Evolutionary conservation across 2,888 invertebrate species (phyloP).

Genomic region (Eupithecia inturbata): DNA sequence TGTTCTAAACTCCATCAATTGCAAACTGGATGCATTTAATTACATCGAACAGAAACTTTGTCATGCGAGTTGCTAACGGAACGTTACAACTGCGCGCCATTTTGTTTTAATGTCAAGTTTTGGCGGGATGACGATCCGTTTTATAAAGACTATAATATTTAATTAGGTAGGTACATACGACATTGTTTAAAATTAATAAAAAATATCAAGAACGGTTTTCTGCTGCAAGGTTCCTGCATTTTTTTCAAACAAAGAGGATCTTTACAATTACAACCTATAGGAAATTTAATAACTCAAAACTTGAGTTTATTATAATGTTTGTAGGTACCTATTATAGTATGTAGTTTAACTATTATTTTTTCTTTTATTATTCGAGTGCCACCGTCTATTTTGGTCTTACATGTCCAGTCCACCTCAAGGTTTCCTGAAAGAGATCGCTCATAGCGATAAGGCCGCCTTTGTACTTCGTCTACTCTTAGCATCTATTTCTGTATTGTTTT

Average conservation of each 20-base stretch:
- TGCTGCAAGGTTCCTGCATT: neutral
- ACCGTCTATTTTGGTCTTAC: too few relatives aligned
- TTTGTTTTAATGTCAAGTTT: constrained; percentile 15
- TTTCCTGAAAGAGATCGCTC: too few relatives aligned
- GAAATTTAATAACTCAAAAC: constrained; percentile 1
- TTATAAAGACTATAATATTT: too few relatives aligned
- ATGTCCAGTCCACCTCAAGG: too few relatives aligned
- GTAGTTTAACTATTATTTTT: too few relatives aligned
- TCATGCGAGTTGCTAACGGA: constrained; percentile 23
- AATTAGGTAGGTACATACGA: neutral
- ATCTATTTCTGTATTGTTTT: too few relatives aligned
- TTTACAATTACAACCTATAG: neutral
- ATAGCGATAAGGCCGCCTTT: too few relatives aligned
- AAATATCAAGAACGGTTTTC: neutral
- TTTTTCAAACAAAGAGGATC: neutral
- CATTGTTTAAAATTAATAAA: neutral
- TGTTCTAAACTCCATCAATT: constrained; percentile 32
- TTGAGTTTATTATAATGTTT: too few relatives aligned
- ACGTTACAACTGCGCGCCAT: constrained; percentile 23
- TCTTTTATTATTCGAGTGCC: too few relatives aligned
- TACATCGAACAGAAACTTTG: constrained; percentile 27
- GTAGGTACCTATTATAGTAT: too few relatives aligned
- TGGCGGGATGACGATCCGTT: neutral
- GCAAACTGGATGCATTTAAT: constrained; percentile 31
- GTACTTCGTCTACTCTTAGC: too few relatives aligned